A percentile compares a stretch with the other conserved stretches of the same genome.
Conservation (phyloP, 2,888 invertebrate genomes). For the Drosophila mimetica region DNA sequence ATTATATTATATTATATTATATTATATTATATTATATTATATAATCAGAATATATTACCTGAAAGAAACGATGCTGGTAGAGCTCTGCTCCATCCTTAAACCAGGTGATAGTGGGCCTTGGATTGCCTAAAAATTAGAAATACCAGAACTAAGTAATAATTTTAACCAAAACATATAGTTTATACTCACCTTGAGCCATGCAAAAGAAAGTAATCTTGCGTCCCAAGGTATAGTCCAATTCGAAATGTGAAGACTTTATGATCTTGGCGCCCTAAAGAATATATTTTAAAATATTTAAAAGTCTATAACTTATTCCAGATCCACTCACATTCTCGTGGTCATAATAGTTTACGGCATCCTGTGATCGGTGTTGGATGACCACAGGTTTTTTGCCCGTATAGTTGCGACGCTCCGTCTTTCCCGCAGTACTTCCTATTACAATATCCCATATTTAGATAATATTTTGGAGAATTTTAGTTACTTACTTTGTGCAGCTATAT, state of each 20-base stretch:
- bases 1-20: no score
- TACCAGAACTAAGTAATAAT: neutral
- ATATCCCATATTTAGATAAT: neutral
- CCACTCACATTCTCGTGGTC: constrained; percentile 91
- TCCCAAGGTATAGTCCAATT: constrained; percentile 95
- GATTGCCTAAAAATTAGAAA: constrained; percentile 84
- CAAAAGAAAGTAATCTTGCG: constrained; percentile 97
- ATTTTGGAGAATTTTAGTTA: neutral
- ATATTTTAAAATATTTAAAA: neutral
- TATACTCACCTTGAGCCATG: constrained; percentile 90
- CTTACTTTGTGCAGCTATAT: constrained; percentile 69
- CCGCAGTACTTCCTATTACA: constrained; percentile 81
- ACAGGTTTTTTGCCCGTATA: constrained; percentile 84
- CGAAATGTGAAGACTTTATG: constrained; percentile 94
- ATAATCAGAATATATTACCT: no score
- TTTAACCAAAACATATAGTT: neutral
- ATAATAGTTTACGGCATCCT: constrained; percentile 95
- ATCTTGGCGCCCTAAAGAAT: constrained; percentile 93
- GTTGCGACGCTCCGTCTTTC: constrained; percentile 83
- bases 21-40: no score
- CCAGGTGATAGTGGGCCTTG: constrained; percentile 97
- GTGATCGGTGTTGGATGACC: constrained; percentile 90
- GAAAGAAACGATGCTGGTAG: constrained; percentile 94
- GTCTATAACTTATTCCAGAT: no score
- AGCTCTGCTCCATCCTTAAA: constrained; percentile 98